Base-by-base conservation (phyloP, 35 echinoderm and acorn worm species). In the Ophioderma brevispina region DNA sequence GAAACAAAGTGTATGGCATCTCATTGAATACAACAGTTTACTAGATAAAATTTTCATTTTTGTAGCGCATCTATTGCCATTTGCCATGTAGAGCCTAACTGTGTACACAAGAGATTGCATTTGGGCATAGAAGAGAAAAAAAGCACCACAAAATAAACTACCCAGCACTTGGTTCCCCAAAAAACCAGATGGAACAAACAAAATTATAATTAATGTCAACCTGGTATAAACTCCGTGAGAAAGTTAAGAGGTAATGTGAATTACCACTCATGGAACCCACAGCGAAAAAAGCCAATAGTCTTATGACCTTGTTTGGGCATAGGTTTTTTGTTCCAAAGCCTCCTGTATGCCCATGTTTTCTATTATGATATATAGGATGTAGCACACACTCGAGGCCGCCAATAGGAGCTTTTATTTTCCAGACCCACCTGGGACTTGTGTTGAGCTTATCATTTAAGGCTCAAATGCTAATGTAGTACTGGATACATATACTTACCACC, bases 241-340 rank as follows among this genome's bases (percentile, higher is more conserved):
- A 70, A 70, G 28, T 13, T 25, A 6, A 70, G 59, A 2, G 28
- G 10, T 25, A 30, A 25, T 70, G 59, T 70, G 23, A 70, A 70
- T 70, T 70, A n/a, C n/a, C n/a, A 70, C 10, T 70, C 5, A 70
- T 70, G n/a, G 59, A 70, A 25, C n/a, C 2, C 28, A 25, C n/a
- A n/a, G 59, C 1, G 17, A 18, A 70, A 70, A 70, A 70, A 70
- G 59, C 59, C 41, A 46, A 46, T 46, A 46, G 41, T 46, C 10
- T 70, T 70, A 70, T 70, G 59, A 70, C 59, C 59, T 70, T 70
- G 59, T 70, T 70, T 70, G 59, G n/a, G 2, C 59, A 70, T 70
- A 25, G 59, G 59, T 25, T 70, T 70, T 70, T 70, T 70, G 59
- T 70, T 18, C 28, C 59, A 18, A 70, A 70, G 59, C n/a, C 59